A percentile compares a stretch with the other conserved stretches of the same genome.
These are phyloP conservation scores for Pogona vitticeps DNA, from an alignment of 2,113 vertebrate genomes.

Conservation along the genomic window DNA sequence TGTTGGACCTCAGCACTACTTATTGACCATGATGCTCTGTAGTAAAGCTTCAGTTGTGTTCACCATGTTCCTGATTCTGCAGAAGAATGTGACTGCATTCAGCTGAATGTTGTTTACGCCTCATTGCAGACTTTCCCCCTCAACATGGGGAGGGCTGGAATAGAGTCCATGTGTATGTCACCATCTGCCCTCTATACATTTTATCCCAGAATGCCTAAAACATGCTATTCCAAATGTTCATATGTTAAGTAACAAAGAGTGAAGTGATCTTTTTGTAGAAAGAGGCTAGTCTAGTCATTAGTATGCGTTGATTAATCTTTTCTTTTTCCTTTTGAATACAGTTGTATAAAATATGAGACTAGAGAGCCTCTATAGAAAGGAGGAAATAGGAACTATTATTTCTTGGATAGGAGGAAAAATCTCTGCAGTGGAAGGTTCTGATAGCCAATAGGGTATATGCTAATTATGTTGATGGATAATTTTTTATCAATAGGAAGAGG, in stretches of 20 bases:
- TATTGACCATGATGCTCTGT: too few species aligned
- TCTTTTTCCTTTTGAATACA: not conserved
- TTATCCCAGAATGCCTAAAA: too few species aligned
- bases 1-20: too few species aligned
- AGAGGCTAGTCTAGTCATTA: not conserved
- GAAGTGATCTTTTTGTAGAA: not conserved
- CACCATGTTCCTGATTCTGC: too few species aligned
- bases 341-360: not conserved
- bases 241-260: not conserved
- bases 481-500: not conserved
- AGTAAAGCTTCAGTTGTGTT: too few species aligned
- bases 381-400: not conserved
- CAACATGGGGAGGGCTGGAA: too few species aligned
- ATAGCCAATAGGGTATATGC: not conserved
- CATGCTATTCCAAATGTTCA: too few species aligned
- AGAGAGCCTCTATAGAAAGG: not conserved
- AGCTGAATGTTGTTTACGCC: too few species aligned
- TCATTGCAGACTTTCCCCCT: too few species aligned
- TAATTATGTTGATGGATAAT: accelerated
- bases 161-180: too few species aligned
- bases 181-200: too few species aligned
- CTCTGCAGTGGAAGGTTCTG: not conserved
- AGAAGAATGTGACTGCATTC: too few species aligned
- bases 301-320: not conserved
- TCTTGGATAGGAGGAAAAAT: not conserved